Base-by-base conservation (phyloP, 2,888 invertebrate genomes). In the Venustoraphidia nigricollis region DNA sequence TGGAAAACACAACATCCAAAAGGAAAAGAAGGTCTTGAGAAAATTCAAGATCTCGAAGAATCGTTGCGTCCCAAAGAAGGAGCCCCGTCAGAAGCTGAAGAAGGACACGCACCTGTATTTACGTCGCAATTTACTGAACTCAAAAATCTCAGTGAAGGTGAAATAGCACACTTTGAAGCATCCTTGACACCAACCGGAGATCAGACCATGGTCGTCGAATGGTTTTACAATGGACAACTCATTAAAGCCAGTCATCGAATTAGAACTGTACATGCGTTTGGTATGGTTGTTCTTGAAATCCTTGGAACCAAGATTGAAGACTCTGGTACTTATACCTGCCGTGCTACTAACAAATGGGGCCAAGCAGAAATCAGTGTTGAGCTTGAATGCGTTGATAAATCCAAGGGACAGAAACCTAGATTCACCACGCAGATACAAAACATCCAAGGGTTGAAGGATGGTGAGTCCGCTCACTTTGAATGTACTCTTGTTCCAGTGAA, bases 111-210 rank as follows among this genome's bases (percentile, higher is more conserved):
- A 49, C 93, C 92, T 38, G 81, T 84, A 50, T 92, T 93, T 60
- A 90, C 87, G 8, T 87, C 90, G 1, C 84, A 89, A 62, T 91
- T 91, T 66, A 77, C 84, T 56, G 81, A 89, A 55, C 74, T 92
- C 51, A 70, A 75, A 9, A 89, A 90, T 58, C 74, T 97, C 44
- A 84, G 83, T 39, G 97, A 97, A 70, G 94, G 94, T 49, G 93
- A 97, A 67, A 85, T 94, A 56, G 95, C 95, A 55, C 96, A 97
- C 66, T 96, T 95, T 66, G 97, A 98, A 71, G 96, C 95, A 37
- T 91, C 90, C 44, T 75, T 98, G 8, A 86, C 91, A 45, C 98
- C 98, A 10, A 83, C 89, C 44, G 91, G 92, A 10, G 93, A 93
- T 61, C 90, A 92, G 65, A 87, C 85, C 27, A 92, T 94, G 91